Percentiles rank a stretch among this genome's conserved stretches.
These are phyloP conservation scores for Phalloptychus januarius DNA, from an alignment of 2,797 vertebrate genomes.

Conservation along the genomic window DNA sequence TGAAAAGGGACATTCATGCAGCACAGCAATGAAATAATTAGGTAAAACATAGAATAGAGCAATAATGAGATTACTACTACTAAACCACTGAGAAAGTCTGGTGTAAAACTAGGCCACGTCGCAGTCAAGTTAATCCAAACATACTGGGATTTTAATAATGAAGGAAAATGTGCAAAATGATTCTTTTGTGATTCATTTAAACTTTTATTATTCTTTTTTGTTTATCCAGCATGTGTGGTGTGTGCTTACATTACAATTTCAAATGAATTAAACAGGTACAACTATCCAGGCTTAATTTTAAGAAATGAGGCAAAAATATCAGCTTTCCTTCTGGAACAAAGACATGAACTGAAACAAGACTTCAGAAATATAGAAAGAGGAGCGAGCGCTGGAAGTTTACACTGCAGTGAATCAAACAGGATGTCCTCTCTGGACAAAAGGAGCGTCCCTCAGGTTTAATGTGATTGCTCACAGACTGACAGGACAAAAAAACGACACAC, in stretches of 20 bases:
- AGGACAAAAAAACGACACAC: neutral
- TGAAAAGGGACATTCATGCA: neutral
- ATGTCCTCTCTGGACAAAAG: constrained; percentile 38
- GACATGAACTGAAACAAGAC: neutral
- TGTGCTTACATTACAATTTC: neutral
- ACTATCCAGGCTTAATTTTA: neutral
- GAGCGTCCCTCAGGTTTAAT: constrained; percentile 21
- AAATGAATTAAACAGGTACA: neutral
- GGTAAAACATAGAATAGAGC: neutral
- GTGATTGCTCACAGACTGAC: neutral
- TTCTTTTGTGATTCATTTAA: neutral
- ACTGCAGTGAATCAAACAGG: constrained; percentile 35
- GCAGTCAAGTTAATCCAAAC: neutral
- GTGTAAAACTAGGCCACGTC: neutral
- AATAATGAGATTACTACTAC: neutral
- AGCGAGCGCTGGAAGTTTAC: constrained; percentile 29
- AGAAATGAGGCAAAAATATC: neutral
- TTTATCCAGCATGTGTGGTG: neutral
- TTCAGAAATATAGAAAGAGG: neutral
- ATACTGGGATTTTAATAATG: neutral
- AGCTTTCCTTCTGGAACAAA: neutral
- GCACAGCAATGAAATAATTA: neutral
- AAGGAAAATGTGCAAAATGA: neutral
- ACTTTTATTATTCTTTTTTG: neutral
- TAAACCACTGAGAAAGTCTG: neutral